Base-by-base conservation (phyloP, 2,113 vertebrate genomes). In the Halichoerus grypus region DNA sequence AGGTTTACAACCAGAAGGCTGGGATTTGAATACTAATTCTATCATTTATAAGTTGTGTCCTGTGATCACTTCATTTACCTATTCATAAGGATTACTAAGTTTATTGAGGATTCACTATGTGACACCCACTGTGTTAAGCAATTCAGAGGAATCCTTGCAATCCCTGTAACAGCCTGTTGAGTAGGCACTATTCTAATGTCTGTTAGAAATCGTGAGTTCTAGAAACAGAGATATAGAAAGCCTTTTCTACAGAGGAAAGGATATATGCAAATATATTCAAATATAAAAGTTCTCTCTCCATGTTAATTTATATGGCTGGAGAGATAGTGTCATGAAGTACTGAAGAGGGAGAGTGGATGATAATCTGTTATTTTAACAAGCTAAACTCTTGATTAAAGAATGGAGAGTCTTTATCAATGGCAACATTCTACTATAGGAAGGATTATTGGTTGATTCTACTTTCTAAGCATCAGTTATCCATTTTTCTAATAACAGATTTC, bases 401-500 rank as follows among this genome's bases (percentile, higher is more conserved):
- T 14, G 1, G 9, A 10, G 2, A 53, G 3, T 0, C 5, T 51
- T 91, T 12, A 88, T 11, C 12, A 77, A 71, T 83, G 15, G 10
- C n/a, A 72, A 28, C 61, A 63, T 55, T 3, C 7, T 63, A 46
- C 5, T 46, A 11, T 46, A 49, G 21, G 46, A 90, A 65, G 31
- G 1, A 19, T 91, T 77, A 11, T 42, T 67, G 33, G n/a, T 61
- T 91, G 18, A 86, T 71, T 88, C 95, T 89, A 24, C 69, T 95
- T 86, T 61, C 5, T 1, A 79, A 51, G 11, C 4, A 39, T 26
- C 13, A 9, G 26, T 19, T 88, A 55, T 21, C 3, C 21, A 80
- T 65, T 76, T 92, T 61, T 36, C 24, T 76, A 82, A 11, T 86
- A 74, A 72, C 15, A 80, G 3, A 36, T 46, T 67, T 67, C n/a